A percentile compares a stretch with the other conserved stretches of the same genome.
phyloP scores from a whole-genome alignment of 1,140 invertebrate genomes.

The Ceratina japonica region DNA sequence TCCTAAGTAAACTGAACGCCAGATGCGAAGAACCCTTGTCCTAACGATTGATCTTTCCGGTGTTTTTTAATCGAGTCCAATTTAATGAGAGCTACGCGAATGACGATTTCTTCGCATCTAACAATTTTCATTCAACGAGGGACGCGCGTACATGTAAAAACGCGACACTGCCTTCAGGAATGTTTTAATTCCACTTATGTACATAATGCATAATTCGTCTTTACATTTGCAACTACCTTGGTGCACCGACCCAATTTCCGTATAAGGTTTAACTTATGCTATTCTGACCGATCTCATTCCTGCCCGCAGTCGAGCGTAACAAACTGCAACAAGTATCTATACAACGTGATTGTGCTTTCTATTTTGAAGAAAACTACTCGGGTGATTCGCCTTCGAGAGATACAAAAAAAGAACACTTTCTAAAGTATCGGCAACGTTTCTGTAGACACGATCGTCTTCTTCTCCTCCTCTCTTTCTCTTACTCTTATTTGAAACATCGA shows the following conservation, averaged over 20 bases:
- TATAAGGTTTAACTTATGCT: neutral
- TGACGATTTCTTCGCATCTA: conserved; percentile 1
- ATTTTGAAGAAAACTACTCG: neutral
- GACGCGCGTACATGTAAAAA: neutral
- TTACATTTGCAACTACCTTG: no score
- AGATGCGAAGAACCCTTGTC: conserved; percentile 10
- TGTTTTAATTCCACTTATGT: no score
- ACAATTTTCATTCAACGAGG: neutral
- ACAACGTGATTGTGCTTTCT: conserved; percentile 5
- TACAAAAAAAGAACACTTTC: neutral
- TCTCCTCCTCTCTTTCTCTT: neutral
- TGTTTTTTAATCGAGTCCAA: neutral
- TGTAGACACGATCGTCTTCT: neutral
- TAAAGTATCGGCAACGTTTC: neutral
- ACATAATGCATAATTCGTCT: no score
- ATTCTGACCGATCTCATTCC: neutral
- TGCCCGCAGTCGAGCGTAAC: neutral
- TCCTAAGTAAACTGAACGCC: conserved; percentile 29
- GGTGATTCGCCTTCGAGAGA: neutral
- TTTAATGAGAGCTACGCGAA: neutral
- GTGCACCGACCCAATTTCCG: no score
- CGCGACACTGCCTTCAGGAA: conserved; percentile 6
- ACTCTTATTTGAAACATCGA: neutral
- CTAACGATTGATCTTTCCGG: neutral
- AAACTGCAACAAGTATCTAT: neutral